A percentile compares a stretch with the other conserved stretches of the same genome.
These are phyloP conservation scores for Eolophus roseicapilla DNA, from an alignment of 2,113 vertebrate species.

Conservation along the genomic window DNA sequence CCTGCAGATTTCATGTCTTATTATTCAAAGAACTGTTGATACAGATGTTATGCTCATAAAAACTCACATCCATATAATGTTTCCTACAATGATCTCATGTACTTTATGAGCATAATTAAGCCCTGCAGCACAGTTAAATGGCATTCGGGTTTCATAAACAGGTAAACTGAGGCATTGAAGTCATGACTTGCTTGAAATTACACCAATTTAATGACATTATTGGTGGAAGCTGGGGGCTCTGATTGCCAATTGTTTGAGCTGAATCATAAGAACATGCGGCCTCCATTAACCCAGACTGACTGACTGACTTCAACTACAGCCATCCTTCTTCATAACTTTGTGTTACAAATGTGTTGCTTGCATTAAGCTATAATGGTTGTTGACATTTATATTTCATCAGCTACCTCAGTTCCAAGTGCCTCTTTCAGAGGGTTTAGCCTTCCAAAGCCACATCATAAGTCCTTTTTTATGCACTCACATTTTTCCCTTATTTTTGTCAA, in stretches of 20 bases:
- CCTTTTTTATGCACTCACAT: constrained; percentile 23
- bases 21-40: background rate
- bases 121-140: background rate
- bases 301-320: background rate
- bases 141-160: background rate
- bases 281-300: background rate
- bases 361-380: background rate
- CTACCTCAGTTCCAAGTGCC: background rate
- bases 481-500: constrained; percentile 23
- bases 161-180: constrained; percentile 34
- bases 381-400: constrained; percentile 13
- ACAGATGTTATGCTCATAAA: background rate
- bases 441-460: constrained; percentile 36
- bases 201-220: background rate
- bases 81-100: background rate
- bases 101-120: background rate
- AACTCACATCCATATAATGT: background rate
- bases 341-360: background rate
- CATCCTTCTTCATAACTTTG: background rate
- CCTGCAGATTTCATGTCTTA: background rate
- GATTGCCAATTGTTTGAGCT: background rate
- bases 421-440: constrained; percentile 8
- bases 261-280: rapidly evolving
- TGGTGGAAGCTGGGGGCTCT: background rate
- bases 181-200: background rate